A percentile compares a stretch with the other conserved stretches of the same genome.
phyloP scores from a whole-genome alignment of 2,888 invertebrate genomes.

The Arge pagana region DNA sequence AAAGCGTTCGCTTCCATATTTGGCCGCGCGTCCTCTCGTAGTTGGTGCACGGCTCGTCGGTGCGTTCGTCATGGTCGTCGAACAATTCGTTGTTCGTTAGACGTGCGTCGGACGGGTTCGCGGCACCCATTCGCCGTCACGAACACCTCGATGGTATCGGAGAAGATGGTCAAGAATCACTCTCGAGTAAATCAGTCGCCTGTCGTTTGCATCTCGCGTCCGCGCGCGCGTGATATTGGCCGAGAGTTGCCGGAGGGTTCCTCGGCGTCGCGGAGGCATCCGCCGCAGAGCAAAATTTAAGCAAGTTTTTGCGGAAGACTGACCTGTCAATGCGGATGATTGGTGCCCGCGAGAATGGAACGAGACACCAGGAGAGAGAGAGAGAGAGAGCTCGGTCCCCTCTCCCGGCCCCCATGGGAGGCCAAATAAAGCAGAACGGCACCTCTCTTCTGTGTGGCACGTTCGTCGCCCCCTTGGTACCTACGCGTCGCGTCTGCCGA shows the following conservation, averaged over 20 bases:
- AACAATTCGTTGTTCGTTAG: no score
- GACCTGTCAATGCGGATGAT: conserved; percentile 51
- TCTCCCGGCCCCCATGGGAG: conserved; percentile 4
- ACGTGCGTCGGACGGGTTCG: no score
- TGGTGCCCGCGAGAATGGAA: conserved; percentile 51
- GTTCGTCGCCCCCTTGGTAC: no score
- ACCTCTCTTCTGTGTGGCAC: conserved; percentile 1
- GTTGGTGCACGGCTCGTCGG: no score
- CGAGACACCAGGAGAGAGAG: conserved; percentile 44
- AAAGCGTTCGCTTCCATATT: no score
- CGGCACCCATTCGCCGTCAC: no score
- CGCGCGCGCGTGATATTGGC: neutral
- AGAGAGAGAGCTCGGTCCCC: conserved; percentile 16
- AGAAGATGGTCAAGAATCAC: conserved; percentile 42
- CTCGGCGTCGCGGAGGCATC: neutral
- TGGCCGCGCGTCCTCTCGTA: no score
- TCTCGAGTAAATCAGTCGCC: conserved; percentile 50
- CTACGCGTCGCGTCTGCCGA: no score
- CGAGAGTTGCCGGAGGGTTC: neutral
- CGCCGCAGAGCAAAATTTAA: conserved; percentile 47
- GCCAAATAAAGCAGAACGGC: conserved; percentile 5
- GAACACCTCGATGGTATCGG: conserved; percentile 10
- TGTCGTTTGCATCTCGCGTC: conserved; percentile 50
- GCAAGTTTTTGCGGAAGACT: conserved; percentile 49
- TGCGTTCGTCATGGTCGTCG: no score